Evolutionary conservation across 2,888 invertebrate genomes (phyloP), one percentile per base, ranked within the genome.

Genomic region (Chrysolina oricalcia): DNA sequence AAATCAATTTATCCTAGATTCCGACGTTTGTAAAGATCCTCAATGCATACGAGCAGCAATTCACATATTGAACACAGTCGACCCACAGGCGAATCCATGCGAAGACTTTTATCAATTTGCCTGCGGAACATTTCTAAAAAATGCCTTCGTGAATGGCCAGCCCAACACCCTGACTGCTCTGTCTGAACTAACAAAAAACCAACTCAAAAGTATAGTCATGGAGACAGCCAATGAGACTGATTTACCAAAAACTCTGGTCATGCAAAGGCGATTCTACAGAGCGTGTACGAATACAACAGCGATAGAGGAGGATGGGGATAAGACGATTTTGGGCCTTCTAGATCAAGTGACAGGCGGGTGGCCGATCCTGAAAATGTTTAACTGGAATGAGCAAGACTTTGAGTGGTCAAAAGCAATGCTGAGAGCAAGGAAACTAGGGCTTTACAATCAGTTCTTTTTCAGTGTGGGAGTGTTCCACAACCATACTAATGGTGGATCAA

Each of bases 71-170:
- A 89, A 90, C 74, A 93, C 92, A 82, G 92, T 95, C 91, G 93
- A 95, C 81, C 87, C 90, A 0, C 86, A 88, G 0, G 92, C 92
- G 11, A 92, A 94, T 79, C 95, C 95, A 0, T 95, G 95, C 84
- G 93, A 95, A 75, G 93, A 95, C 85, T 95, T 95, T 87, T 95
- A 95, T 87, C 89, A 92, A 79, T 95, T 93, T 84, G 91, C 94
- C 0, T 95, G 95, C 83, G 95, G 95, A 1, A 91, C 91, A 2
- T 95, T 94, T 86, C 87, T 80, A 21, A 77, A 76, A 71, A 73
- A 75, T 40, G 76, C 80, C 6, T 71, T 73, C 17, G 40, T 66
- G 0, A 59, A 68, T 53, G 74, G 67, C 19, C 78, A 64, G 65
- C 78, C 43, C 27, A 79, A 56, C 59, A 76, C 74, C 15, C 66